A percentile compares a stretch with the other conserved stretches of the same genome.
These are phyloP conservation scores for Protobothrops mucrosquamatus DNA, from an alignment of 2,113 vertebrate species.

Conservation along the genomic window DNA sequence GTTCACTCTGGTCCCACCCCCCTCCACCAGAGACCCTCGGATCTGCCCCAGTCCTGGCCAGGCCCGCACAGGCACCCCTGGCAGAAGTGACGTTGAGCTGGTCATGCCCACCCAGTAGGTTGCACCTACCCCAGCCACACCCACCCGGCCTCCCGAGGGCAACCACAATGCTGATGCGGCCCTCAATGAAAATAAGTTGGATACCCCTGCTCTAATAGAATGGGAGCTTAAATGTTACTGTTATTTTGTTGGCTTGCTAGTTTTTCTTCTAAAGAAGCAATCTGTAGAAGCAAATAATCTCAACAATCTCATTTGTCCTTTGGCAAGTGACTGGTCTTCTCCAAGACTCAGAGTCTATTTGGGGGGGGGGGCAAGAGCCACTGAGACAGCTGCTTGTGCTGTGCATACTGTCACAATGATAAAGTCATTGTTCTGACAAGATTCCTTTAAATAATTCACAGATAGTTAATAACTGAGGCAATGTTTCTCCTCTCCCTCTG, in stretches of 20 bases:
- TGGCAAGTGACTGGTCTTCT: rapidly evolving
- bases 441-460: slow-evolving; percentile 69
- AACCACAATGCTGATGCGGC: too few species aligned
- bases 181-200: not conserved
- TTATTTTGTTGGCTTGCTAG: not conserved
- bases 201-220: not conserved
- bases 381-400: slow-evolving; percentile 50
- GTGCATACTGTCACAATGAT: slow-evolving; percentile 50
- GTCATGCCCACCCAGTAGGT: too few species aligned
- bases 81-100: too few species aligned
- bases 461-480: slow-evolving; percentile 62
- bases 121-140: too few species aligned
- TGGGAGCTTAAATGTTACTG: not conserved
- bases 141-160: too few species aligned
- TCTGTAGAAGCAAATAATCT: not conserved
- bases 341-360: slow-evolving; percentile 33
- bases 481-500: slow-evolving; percentile 49
- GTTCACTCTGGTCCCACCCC: too few species aligned
- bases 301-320: not conserved
- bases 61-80: too few species aligned
- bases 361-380: slow-evolving; percentile 19
- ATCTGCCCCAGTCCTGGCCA: too few species aligned
- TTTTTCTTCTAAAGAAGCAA: not conserved
- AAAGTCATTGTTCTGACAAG: slow-evolving; percentile 63
- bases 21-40: too few species aligned